phyloP scores from a whole-genome alignment of 2,888 invertebrate species.

The Agrochola macilenta region DNA sequence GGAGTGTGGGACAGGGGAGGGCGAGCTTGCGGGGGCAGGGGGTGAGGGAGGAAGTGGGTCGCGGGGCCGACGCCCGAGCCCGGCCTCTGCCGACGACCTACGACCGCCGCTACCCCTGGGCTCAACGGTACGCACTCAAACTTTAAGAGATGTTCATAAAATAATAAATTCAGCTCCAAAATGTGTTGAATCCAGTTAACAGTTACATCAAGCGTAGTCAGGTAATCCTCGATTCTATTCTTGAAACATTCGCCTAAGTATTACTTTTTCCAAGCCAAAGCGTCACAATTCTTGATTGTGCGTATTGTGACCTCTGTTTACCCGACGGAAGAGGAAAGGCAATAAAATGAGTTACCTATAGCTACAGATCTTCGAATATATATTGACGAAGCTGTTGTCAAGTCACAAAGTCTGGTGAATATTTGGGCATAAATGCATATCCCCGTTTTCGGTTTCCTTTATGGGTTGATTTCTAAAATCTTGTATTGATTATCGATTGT shows the following conservation, averaged over 20 bases:
- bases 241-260: neutral
- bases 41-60: conserved; percentile 84
- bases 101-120: conserved; percentile 79
- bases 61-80: conserved; percentile 86
- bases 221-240: conserved; percentile 1
- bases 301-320: conserved; percentile 5
- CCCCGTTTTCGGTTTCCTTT: conserved; percentile 1
- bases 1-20: conserved; percentile 74
- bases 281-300: neutral
- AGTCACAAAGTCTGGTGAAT: neutral
- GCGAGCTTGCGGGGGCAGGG: conserved; percentile 70
- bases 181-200: conserved; percentile 29
- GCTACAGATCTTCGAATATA: neutral
- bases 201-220: conserved; percentile 30
- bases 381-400: neutral
- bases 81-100: conserved; percentile 81
- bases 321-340: neutral
- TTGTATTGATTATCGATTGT: too few relatives aligned
- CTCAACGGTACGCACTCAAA: conserved; percentile 72
- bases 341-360: neutral
- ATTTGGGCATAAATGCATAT: neutral
- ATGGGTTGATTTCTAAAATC: neutral
- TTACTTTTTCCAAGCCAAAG: neutral
- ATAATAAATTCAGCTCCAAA: conserved; percentile 51
- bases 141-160: conserved; percentile 60